phyloP scores from a whole-genome alignment of 1,140 invertebrate species.

The Telenomus remus region DNA sequence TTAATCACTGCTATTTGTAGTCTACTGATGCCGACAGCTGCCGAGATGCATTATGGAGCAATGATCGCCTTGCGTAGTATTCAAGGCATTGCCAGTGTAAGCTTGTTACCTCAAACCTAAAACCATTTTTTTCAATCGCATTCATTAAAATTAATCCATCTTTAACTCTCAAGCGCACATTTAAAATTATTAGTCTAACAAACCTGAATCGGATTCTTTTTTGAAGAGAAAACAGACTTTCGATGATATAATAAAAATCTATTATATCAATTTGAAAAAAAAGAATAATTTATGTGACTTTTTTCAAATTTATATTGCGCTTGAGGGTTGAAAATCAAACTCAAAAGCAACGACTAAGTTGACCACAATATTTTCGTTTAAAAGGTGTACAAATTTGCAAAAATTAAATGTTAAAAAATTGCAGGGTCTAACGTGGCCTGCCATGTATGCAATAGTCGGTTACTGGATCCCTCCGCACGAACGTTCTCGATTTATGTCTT shows the following conservation, averaged over 20 bases:
- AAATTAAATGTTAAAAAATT: neutral
- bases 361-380: too few species aligned
- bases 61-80: conserved; percentile 80
- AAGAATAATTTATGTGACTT: too few species aligned
- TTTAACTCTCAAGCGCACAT: too few species aligned
- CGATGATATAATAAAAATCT: too few species aligned
- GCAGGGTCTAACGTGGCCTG: conserved; percentile 89
- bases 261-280: too few species aligned
- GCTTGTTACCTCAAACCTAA: conserved; percentile 37
- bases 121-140: too few species aligned
- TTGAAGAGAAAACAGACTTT: too few species aligned
- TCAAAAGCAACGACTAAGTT: too few species aligned
- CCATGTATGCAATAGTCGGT: conserved; percentile 89
- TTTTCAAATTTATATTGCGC: neutral
- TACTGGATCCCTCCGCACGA: conserved; percentile 89
- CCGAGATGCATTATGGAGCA: conserved; percentile 78
- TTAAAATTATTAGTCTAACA: too few species aligned
- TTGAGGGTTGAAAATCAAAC: neutral
- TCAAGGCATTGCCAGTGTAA: conserved; percentile 82
- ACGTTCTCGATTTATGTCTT: conserved; percentile 85
- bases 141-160: too few species aligned
- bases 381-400: too few species aligned
- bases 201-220: too few species aligned
- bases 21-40: conserved; percentile 80
- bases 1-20: conserved; percentile 82